Evolutionary conservation across 2,797 vertebrate genomes (phyloP).

Genomic region (Valencia hispanica): DNA sequence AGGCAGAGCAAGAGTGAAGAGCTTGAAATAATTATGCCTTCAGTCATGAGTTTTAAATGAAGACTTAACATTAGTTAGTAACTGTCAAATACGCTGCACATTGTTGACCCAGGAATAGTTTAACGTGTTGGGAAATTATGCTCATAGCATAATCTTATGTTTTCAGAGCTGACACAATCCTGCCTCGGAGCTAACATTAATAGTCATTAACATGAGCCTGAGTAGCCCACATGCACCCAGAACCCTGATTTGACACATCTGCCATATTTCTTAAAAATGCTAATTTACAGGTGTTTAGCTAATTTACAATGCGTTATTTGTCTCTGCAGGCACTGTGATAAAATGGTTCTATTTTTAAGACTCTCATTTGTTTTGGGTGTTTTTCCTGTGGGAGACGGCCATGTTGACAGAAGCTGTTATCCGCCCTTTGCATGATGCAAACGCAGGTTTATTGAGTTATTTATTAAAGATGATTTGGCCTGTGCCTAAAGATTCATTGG

Average conservation of each 20-base stretch:
- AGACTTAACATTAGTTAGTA: conserved; percentile 5
- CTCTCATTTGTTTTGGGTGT: conserved; percentile 71
- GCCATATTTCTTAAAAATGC: conserved; percentile 75
- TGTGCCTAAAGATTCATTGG: conserved; percentile 21
- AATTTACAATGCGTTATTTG: conserved; percentile 82
- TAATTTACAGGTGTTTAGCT: conserved; percentile 75
- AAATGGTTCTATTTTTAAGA: conserved; percentile 74
- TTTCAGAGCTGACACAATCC: conserved; percentile 39
- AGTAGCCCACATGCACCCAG: conserved; percentile 49
- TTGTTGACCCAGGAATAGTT: conserved; percentile 20
- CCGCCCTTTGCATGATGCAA: conserved; percentile 42
- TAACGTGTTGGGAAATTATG: conserved; percentile 7
- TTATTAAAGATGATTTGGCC: conserved; percentile 40
- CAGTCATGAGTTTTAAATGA: conserved; percentile 14
- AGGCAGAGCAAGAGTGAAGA: neutral
- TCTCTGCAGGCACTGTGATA: conserved; percentile 73
- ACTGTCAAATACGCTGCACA: conserved; percentile 12
- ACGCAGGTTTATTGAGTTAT: conserved; percentile 35
- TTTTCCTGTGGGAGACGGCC: conserved; percentile 64
- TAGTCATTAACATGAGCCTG: conserved; percentile 53
- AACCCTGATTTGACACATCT: conserved; percentile 61
- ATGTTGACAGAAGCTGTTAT: conserved; percentile 54
- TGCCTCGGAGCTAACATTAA: conserved; percentile 46
- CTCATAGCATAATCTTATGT: conserved; percentile 23
- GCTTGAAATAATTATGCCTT: neutral